Evolutionary conservation across 2,888 invertebrate genomes (phyloP).

Genomic region (Drosophila meridionalis): DNA sequence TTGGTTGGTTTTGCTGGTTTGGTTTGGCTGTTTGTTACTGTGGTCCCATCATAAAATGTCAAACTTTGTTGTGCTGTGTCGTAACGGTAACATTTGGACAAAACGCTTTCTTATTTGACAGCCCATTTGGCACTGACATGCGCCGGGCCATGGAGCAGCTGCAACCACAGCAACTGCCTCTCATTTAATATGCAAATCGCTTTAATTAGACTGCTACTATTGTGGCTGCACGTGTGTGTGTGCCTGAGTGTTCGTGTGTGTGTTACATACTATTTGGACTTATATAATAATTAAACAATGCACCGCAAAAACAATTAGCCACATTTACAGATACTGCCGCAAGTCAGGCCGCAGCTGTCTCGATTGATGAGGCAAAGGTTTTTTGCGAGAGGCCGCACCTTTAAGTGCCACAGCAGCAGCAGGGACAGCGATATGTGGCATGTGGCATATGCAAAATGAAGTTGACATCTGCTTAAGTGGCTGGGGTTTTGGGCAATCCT

Average conservation of each 20-base stretch:
- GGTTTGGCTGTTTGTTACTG: slow-evolving; percentile 13
- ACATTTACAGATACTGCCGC: slow-evolving; percentile 46
- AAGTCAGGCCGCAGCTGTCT: slow-evolving; percentile 63
- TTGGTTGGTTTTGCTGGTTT: slow-evolving; percentile 9
- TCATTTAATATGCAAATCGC: slow-evolving; percentile 75
- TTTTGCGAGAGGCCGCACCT: slow-evolving; percentile 40
- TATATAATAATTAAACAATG: slow-evolving; percentile 68
- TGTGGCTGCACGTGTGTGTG: slow-evolving; percentile 9
- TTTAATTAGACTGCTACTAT: slow-evolving; percentile 65
- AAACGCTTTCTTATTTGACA: slow-evolving; percentile 80
- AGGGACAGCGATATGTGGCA: slow-evolving; percentile 21
- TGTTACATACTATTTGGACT: slow-evolving; percentile 14
- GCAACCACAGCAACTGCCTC: slow-evolving; percentile 61
- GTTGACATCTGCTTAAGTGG: slow-evolving; percentile 82
- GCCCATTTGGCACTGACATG: slow-evolving; percentile 73
- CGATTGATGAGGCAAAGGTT: slow-evolving; percentile 36
- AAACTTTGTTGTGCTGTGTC: slow-evolving; percentile 64
- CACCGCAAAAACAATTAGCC: slow-evolving; percentile 76
- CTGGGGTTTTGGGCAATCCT: slow-evolving; percentile 69
- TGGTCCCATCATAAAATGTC: slow-evolving; percentile 74
- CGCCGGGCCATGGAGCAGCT: slow-evolving; percentile 52
- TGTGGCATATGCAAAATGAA: slow-evolving; percentile 77
- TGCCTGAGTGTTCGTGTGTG: slow-evolving; percentile 5
- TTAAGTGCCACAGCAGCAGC: slow-evolving; percentile 34
- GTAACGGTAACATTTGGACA: slow-evolving; percentile 77